Base-by-base conservation (phyloP, 2,888 invertebrate species). In the Agelastica alni region DNA sequence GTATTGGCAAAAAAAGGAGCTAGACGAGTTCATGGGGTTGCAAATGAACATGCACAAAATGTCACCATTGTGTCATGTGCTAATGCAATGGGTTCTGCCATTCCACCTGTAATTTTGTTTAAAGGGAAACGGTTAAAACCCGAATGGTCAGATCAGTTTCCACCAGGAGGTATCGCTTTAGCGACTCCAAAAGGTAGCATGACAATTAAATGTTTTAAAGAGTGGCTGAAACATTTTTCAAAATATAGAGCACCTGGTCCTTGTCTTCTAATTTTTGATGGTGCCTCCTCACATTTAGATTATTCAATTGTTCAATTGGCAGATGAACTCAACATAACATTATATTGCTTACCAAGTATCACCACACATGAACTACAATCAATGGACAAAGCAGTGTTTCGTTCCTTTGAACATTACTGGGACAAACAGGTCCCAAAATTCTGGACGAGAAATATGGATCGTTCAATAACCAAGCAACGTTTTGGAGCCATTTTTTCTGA, bases 301-400 rank as follows among this genome's bases (percentile, higher is more conserved):
- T 16, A 18, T 39, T 28, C 28, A 28, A 28, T 28, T 28, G 28
- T 28, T 28, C n/a, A n/a, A n/a, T n/a, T n/a, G n/a, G n/a, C n/a
- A n/a, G n/a, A n/a, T n/a, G n/a, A n/a, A n/a, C n/a, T n/a, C n/a
- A n/a, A n/a, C n/a, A n/a, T n/a, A n/a, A n/a, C n/a, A n/a, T n/a
- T n/a, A n/a, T n/a, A n/a, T n/a, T n/a, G n/a, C n/a, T n/a, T n/a
- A n/a, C 72, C 72, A 3, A 68, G 67, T 44, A 75, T 74, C 49
- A 73, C 71, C 1, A 74, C 72, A 0, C 73, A 73, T 52, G 71
- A 72, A 42, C 54, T 74, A 2, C 73, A 74, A 7, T 22, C 18
- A 6, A 31, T 42, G 18, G 42, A 42, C 22, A 20, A 42, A 22
- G 13, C 42, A 2, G 42, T 32, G 9, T 45, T 32, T 17, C 4